phyloP scores from a whole-genome alignment of 2,888 invertebrate species.

The Oxyteleia sp. region DNA sequence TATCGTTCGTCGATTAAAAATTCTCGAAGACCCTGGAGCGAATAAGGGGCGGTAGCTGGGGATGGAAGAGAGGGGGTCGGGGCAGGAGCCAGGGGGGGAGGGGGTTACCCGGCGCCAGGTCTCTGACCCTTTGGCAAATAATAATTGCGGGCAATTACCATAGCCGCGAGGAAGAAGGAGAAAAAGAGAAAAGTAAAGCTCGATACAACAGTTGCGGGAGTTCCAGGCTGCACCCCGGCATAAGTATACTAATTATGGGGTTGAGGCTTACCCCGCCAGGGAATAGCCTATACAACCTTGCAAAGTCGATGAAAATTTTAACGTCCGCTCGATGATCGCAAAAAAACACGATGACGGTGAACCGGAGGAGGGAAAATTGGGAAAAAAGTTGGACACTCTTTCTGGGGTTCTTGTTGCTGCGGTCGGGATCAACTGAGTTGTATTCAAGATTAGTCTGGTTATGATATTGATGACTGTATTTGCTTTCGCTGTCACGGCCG shows the following conservation, averaged over 20 bases:
- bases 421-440: too few relatives aligned
- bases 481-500: too few relatives aligned
- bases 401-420: too few relatives aligned
- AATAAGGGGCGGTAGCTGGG: slow-evolving; percentile 56
- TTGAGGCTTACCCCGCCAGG: slow-evolving; percentile 72
- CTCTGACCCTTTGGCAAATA: slow-evolving; percentile 82
- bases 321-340: slow-evolving; percentile 73
- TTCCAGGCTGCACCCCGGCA: slow-evolving; percentile 73
- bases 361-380: background rate
- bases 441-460: too few relatives aligned
- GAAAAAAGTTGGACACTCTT: background rate
- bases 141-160: slow-evolving; percentile 85
- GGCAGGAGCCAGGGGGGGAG: slow-evolving; percentile 37
- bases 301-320: slow-evolving; percentile 78
- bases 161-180: slow-evolving; percentile 79
- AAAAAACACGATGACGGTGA: slow-evolving; percentile 6
- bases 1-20: slow-evolving; percentile 80
- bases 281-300: slow-evolving; percentile 73
- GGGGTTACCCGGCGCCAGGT: slow-evolving; percentile 71
- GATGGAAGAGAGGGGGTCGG: slow-evolving; percentile 43
- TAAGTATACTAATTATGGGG: slow-evolving; percentile 76
- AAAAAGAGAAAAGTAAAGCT: slow-evolving; percentile 72
- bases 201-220: slow-evolving; percentile 76
- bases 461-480: too few relatives aligned
- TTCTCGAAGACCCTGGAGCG: slow-evolving; percentile 75